A percentile compares a stretch with the other conserved stretches of the same genome.
Evolutionary conservation across 2,113 vertebrate species (phyloP).

Genomic region (Strix aluco): DNA sequence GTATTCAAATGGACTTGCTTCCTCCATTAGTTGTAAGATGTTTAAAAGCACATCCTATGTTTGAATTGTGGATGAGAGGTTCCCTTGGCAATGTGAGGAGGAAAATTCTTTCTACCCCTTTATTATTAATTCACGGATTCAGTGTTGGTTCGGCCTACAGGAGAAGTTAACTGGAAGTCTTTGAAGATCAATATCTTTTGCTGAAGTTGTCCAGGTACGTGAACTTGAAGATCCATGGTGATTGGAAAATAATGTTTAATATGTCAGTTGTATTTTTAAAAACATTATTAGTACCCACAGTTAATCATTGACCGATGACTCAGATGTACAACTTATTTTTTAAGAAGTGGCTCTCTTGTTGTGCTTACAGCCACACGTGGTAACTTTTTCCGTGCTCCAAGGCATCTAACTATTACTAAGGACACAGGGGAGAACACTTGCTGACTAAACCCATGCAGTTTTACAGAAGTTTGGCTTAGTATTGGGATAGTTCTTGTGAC

Average conservation of each 20-base stretch:
- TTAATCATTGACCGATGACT: not conserved
- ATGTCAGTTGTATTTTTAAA: not conserved
- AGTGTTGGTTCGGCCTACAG: constrained; percentile 96
- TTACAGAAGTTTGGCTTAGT: not conserved
- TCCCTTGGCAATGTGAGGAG: constrained; percentile 86
- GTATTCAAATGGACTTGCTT: constrained; percentile 79
- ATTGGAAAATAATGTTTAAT: not conserved
- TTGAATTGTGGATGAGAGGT: constrained; percentile 80
- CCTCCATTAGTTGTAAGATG: constrained; percentile 78
- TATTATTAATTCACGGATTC: constrained; percentile 94
- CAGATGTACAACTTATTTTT: fast-evolving
- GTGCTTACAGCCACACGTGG: not conserved
- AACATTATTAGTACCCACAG: not conserved
- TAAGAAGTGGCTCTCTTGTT: not conserved
- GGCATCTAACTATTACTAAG: fast-evolving
- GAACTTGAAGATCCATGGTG: not conserved
- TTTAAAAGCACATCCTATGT: constrained; percentile 75
- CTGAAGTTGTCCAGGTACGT: constrained; percentile 82
- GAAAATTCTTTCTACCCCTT: constrained; percentile 85
- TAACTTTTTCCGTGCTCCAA: not conserved
- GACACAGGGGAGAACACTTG: not conserved
- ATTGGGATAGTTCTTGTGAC: fast-evolving
- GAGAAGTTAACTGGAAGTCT: constrained; percentile 84
- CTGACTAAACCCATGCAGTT: not conserved
- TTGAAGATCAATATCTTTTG: constrained; percentile 70